Evolutionary conservation across 2,113 vertebrate species (phyloP).

Genomic region (Fukomys damarensis): DNA sequence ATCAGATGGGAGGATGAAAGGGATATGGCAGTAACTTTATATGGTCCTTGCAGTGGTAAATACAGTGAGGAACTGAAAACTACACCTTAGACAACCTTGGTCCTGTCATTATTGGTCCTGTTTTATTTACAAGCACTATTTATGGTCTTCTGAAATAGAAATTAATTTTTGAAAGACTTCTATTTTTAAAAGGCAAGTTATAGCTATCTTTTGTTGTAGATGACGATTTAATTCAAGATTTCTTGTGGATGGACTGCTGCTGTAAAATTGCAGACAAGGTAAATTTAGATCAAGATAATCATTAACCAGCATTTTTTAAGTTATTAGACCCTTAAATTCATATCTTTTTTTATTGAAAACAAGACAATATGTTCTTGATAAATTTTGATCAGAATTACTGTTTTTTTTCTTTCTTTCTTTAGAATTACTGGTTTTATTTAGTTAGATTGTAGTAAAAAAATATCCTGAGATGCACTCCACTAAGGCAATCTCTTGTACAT

Average conservation of each 20-base stretch:
- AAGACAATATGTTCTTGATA: slow-evolving; percentile 31
- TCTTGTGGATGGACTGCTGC: slow-evolving; percentile 96
- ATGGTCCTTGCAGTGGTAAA: neutral
- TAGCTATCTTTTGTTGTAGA: slow-evolving; percentile 88
- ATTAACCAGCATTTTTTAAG: slow-evolving; percentile 37
- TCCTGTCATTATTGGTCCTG: slow-evolving; percentile 6
- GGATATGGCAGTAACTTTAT: slow-evolving; percentile 12
- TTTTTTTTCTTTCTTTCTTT: neutral
- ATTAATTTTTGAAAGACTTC: slow-evolving; percentile 51
- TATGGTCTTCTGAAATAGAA: slow-evolving; percentile 54
- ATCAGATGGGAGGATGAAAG: neutral
- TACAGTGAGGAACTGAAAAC: slow-evolving; percentile 11
- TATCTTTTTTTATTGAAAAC: slow-evolving; percentile 44
- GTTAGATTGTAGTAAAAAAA: slow-evolving; percentile 31
- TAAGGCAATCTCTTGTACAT: neutral
- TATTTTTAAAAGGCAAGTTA: slow-evolving; percentile 73
- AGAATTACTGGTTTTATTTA: slow-evolving; percentile 57
- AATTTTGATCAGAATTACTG: neutral
- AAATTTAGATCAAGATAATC: slow-evolving; percentile 64
- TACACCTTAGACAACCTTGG: neutral
- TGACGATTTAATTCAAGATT: slow-evolving; percentile 95
- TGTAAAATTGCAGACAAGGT: slow-evolving; percentile 97
- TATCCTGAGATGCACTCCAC: slow-evolving; percentile 14
- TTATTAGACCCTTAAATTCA: neutral
- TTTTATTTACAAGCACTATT: slow-evolving; percentile 53